Evolutionary conservation across 2,888 invertebrate genomes (phyloP).

Genomic region (Beris chalybata): DNA sequence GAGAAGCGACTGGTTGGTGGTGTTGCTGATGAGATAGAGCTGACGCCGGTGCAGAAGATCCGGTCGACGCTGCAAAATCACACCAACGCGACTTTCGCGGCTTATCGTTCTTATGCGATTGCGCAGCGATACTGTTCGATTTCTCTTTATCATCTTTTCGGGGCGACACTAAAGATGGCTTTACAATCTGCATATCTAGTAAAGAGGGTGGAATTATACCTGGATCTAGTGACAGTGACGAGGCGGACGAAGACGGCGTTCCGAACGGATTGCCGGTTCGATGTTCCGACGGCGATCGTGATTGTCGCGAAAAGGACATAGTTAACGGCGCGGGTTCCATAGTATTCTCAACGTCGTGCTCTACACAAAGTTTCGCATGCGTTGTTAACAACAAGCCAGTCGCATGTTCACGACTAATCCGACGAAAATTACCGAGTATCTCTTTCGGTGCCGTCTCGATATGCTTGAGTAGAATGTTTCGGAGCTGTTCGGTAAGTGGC

Average conservation of each 20-base stretch:
- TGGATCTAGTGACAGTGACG: too few species aligned
- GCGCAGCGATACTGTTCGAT: conserved; percentile 45
- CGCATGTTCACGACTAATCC: conserved; percentile 78
- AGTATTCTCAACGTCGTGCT: conserved; percentile 52
- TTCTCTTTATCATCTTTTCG: conserved; percentile 52
- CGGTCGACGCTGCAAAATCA: conserved; percentile 40
- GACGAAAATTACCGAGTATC: conserved; percentile 86
- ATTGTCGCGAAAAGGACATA: conserved; percentile 45
- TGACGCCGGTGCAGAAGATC: conserved; percentile 24
- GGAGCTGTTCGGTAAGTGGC: conserved; percentile 79
- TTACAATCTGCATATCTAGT: conserved; percentile 52
- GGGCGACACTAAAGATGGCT: conserved; percentile 44
- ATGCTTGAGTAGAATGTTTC: conserved; percentile 69
- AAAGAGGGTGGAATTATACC: conserved; percentile 48
- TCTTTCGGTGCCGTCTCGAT: conserved; percentile 90
- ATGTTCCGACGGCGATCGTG: conserved; percentile 50
- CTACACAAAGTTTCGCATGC: conserved; percentile 57
- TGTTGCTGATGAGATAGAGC: not conserved
- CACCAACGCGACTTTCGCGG: conserved; percentile 55
- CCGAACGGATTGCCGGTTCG: conserved; percentile 58
- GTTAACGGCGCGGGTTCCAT: conserved; percentile 42
- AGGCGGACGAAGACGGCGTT: conserved; percentile 31
- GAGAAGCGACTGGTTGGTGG: too few species aligned
- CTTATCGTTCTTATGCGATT: conserved; percentile 42
- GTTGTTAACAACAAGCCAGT: conserved; percentile 58